Base-by-base conservation (phyloP, 1,140 invertebrate species). In the Lordiphosa clarofinis region DNA sequence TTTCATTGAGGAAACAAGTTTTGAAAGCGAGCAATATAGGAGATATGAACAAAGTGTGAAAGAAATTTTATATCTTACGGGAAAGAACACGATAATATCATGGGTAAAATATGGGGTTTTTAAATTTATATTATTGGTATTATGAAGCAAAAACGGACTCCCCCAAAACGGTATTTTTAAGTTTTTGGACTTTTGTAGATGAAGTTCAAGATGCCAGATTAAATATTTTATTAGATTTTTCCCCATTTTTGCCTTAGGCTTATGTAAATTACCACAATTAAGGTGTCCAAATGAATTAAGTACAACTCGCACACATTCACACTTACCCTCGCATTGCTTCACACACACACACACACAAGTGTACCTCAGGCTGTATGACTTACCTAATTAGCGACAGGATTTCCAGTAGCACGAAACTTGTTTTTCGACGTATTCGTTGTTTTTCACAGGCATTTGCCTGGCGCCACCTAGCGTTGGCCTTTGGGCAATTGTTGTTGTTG, bases 331-430 rank as follows among this genome's bases (percentile, higher is more conserved):
- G 4, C 21, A 2, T 21, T 15, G 15, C 15, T 15, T 0, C 6
- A 33, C 31, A 37, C 11, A 44, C 31, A 53, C 31, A 15, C 35
- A 11, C 39, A 37, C 53, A 37, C 38, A 43, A 19, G 47, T 37
- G 56, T 36, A 52, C 19, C 19, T 52, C 19, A 21, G 36, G 33
- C 33, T 28, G 24, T 48, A 54, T 36, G 66, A 76, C 73, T 76
- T 76, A 76, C 73, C 73, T 76, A 76, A 76, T 76, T 76, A 76
- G 73, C 62, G 66, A 71, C 73, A 76, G 73, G 73, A 75, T 76
- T 76, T 76, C 66, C 73, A 76, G 66, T 48, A 53, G 53, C 71
- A 66, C 56, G 56, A 66, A 28, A 61, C 53, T 53, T 44, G 62
- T 65, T 54, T 44, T 39, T 10, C 12, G 21, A n/a, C 19, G 54